Evolutionary conservation across 2,113 vertebrate species (phyloP).

Genomic region (Albula goreensis): DNA sequence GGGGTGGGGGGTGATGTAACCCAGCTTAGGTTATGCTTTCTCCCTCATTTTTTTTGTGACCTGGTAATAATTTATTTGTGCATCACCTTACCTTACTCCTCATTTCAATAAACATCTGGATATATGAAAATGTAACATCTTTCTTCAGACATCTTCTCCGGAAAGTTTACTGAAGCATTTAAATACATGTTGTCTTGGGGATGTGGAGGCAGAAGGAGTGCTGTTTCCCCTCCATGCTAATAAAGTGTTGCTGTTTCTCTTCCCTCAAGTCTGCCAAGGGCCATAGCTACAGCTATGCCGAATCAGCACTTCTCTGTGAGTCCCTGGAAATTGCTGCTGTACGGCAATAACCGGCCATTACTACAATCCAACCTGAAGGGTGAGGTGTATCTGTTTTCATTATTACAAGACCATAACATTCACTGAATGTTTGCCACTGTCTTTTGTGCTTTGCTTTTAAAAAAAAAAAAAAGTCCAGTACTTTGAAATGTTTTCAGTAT

Average conservation of each 20-base stretch:
- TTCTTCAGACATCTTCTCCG: neutral
- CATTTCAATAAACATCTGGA: neutral
- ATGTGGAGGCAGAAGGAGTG: neutral
- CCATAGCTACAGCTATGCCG: conserved; percentile 52
- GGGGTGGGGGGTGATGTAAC: no score
- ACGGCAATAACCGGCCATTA: conserved; percentile 61
- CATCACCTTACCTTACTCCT: neutral
- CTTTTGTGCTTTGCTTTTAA: conserved; percentile 13
- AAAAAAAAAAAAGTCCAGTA: neutral
- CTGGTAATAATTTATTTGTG: conserved; percentile 5
- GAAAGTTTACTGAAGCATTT: neutral
- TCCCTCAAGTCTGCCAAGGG: conserved; percentile 50
- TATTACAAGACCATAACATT: conserved; percentile 17
- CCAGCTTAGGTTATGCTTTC: neutral
- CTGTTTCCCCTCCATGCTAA: conserved; percentile 41
- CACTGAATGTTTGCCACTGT: conserved; percentile 29
- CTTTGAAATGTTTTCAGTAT: neutral
- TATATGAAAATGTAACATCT: neutral
- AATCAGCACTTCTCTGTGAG: conserved; percentile 70
- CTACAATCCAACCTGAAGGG: conserved; percentile 14
- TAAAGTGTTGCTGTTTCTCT: conserved; percentile 49
- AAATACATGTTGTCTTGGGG: neutral
- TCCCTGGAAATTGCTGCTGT: conserved; percentile 65
- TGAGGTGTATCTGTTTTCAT: conserved; percentile 26
- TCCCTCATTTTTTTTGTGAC: neutral